Percentiles rank a stretch among this genome's conserved stretches.
Conservation (phyloP, 92 coral and sea anemone genomes). For the Epizoanthus fatuus region DNA sequence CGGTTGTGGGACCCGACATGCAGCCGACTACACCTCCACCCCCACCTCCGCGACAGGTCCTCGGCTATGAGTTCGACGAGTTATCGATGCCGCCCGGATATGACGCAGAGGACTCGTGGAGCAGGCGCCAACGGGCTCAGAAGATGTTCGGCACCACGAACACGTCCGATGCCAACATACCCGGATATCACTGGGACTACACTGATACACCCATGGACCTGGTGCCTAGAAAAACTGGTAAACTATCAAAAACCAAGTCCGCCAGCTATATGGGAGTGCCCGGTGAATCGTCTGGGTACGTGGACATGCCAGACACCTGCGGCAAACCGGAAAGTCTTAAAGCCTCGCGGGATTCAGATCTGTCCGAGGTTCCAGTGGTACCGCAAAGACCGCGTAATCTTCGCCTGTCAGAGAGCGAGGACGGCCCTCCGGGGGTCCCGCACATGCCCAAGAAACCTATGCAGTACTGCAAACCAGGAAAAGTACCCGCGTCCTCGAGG, state of each 20-base stretch:
- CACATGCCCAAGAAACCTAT: slow-evolving; percentile 87
- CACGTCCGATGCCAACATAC: slow-evolving; percentile 81
- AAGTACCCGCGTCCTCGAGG: slow-evolving; percentile 75
- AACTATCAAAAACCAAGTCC: slow-evolving; percentile 72
- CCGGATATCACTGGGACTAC: slow-evolving; percentile 94
- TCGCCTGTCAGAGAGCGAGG: slow-evolving; percentile 86
- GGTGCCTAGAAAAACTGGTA: slow-evolving; percentile 67
- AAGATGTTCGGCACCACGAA: slow-evolving; percentile 69
- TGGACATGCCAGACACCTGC: slow-evolving; percentile 75
- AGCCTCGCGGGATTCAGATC: slow-evolving; percentile 80
- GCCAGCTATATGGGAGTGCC: slow-evolving; percentile 83
- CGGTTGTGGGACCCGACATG: slow-evolving; percentile 86
- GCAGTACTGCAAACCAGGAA: slow-evolving; percentile 74
- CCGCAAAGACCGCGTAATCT: slow-evolving; percentile 90
- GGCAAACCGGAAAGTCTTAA: slow-evolving; percentile 77
- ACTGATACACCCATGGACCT: slow-evolving; percentile 89
- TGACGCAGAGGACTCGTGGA: slow-evolving; percentile 94
- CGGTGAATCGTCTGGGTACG: slow-evolving; percentile 67
- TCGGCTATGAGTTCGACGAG: slow-evolving; percentile 68
- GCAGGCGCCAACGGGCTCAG: slow-evolving; percentile 73
- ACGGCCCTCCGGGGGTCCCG: slow-evolving; percentile 75
- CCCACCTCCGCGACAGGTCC: slow-evolving; percentile 96
- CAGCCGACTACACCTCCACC: slow-evolving; percentile 90
- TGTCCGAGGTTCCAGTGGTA: slow-evolving; percentile 78
- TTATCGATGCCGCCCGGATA: slow-evolving; percentile 83